Evolutionary conservation across 2,888 invertebrate species (phyloP).

Genomic region (Pandemis heparana): DNA sequence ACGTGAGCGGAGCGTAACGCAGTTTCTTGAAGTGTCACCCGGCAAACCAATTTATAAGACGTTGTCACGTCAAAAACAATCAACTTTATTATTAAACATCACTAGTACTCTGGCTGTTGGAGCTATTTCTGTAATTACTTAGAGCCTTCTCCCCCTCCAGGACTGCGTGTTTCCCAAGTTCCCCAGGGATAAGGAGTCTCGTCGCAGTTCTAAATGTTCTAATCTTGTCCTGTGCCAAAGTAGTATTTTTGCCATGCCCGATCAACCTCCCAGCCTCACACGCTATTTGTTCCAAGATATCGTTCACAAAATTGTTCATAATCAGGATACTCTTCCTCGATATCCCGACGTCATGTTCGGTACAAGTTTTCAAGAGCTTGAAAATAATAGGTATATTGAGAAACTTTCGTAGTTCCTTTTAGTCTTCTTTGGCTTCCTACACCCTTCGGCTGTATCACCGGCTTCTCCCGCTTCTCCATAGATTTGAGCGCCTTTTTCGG

Average conservation of each 20-base stretch:
- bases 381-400: slow-evolving; percentile 87
- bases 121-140: slow-evolving; percentile 67
- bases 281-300: slow-evolving; percentile 90
- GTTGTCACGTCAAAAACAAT: no score
- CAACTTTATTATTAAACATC: slow-evolving; percentile 63
- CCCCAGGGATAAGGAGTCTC: slow-evolving; percentile 88
- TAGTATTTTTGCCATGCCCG: slow-evolving; percentile 87
- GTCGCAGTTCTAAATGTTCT: slow-evolving; percentile 90
- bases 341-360: slow-evolving; percentile 87
- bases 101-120: slow-evolving; percentile 39
- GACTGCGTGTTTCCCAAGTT: slow-evolving; percentile 90
- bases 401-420: slow-evolving; percentile 84
- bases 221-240: slow-evolving; percentile 89
- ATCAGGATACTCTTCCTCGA: slow-evolving; percentile 90
- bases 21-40: no score
- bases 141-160: slow-evolving; percentile 88
- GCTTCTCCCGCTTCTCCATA: slow-evolving; percentile 63
- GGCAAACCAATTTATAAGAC: no score
- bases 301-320: slow-evolving; percentile 91
- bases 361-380: slow-evolving; percentile 86
- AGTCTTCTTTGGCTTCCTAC: slow-evolving; percentile 73
- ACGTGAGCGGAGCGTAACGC: no score
- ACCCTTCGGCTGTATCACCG: slow-evolving; percentile 66
- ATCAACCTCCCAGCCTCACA: slow-evolving; percentile 88
- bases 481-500: slow-evolving; percentile 64